A percentile compares a stretch with the other conserved stretches of the same genome.
Conservation (phyloP, 2,888 invertebrate genomes). For the Proisotoma minuta region DNA sequence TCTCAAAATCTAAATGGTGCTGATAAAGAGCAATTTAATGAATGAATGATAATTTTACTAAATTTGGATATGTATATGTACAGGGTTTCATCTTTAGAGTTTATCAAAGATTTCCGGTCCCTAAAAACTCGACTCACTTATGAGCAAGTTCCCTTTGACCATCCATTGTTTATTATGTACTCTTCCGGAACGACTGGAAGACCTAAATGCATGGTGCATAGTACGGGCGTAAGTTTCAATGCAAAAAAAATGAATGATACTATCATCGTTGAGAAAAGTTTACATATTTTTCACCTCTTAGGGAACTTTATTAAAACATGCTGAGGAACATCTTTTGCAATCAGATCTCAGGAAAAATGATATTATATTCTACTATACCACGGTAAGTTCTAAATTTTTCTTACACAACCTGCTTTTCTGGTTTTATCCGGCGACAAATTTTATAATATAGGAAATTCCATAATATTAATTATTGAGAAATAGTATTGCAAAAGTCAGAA, state of each 20-base stretch:
- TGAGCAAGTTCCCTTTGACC: conserved; percentile 56
- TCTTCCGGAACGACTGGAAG: conserved; percentile 59
- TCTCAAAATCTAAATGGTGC: conserved; percentile 29
- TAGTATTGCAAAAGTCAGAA: no score
- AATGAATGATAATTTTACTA: not conserved
- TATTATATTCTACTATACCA: conserved; percentile 57
- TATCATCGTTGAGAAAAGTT: no score
- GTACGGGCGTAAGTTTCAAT: conserved; percentile 54
- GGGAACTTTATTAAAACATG: conserved; percentile 58
- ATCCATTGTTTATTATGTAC: conserved; percentile 58
- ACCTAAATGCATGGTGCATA: conserved; percentile 60
- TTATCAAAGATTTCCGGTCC: conserved; percentile 29
- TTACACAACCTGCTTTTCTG: not conserved
- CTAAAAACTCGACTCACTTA: conserved; percentile 47
- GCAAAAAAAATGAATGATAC: not conserved
- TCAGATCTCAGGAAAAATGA: conserved; percentile 54
- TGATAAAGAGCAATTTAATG: not conserved
- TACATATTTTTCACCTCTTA: conserved; percentile 44
- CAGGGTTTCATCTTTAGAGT: conserved; percentile 38
- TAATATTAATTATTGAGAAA: not conserved
- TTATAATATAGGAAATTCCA: not conserved
- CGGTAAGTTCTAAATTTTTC: conserved; percentile 49
- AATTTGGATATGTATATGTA: not conserved
- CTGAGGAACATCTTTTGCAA: conserved; percentile 57
- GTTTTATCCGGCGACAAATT: not conserved